Percentiles rank a stretch among this genome's conserved stretches.
These are phyloP conservation scores for Novumbra hubbsi DNA, from an alignment of 2,797 vertebrate species.

Conservation along the genomic window DNA sequence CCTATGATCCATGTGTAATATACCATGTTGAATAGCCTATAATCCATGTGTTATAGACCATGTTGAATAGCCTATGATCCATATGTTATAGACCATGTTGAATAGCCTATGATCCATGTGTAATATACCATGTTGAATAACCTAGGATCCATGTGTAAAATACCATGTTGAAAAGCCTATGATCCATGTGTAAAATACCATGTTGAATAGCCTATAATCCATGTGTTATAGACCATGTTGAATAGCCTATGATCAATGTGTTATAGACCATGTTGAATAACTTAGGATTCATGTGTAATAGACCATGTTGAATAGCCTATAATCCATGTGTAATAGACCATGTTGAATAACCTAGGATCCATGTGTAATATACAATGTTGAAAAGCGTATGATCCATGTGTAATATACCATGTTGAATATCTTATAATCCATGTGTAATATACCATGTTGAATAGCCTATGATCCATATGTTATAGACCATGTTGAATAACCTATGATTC, in stretches of 20 bases:
- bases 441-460: constrained; percentile 7
- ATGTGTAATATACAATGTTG: too few species aligned
- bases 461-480: too few species aligned
- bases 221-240: too few species aligned
- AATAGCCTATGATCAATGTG: constrained; percentile 21
- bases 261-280: background rate
- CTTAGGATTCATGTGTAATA: too few species aligned
- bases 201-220: constrained; percentile 15
- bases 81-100: too few species aligned
- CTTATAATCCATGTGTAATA: too few species aligned
- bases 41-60: too few species aligned
- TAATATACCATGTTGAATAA: background rate
- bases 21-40: constrained; percentile 7
- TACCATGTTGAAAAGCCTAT: constrained; percentile 7
- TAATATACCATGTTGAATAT: background rate
- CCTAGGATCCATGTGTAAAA: too few species aligned
- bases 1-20: too few species aligned
- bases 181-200: too few species aligned
- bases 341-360: constrained; percentile 14
- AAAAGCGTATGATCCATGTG: constrained; percentile 21
- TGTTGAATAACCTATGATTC: constrained; percentile 16
- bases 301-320: constrained; percentile 7
- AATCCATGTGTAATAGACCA: too few species aligned
- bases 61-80: constrained; percentile 15
- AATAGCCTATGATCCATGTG: constrained; percentile 21